A percentile compares a stretch with the other conserved stretches of the same genome.
Evolutionary conservation across 2,888 invertebrate genomes (phyloP).

Genomic region (Crioceris asparagi): DNA sequence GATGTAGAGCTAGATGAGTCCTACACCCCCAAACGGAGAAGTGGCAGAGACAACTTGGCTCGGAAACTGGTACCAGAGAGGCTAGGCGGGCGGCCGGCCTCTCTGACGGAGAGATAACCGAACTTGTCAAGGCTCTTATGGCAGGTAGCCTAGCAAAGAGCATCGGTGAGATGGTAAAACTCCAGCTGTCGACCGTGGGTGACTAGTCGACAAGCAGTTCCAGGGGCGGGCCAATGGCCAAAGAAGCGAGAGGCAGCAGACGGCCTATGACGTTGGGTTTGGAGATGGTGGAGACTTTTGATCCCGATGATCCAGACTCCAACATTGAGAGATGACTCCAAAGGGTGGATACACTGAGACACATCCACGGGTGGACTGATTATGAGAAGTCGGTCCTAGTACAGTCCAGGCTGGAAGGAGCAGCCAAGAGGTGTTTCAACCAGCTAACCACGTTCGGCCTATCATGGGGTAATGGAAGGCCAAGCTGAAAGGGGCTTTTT

Average conservation of each 20-base stretch:
- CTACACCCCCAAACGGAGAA: too few relatives aligned
- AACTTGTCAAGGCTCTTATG: too few relatives aligned
- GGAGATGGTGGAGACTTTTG: not conserved
- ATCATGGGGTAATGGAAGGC: not conserved
- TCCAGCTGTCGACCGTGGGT: too few relatives aligned
- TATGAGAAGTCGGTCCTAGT: not conserved
- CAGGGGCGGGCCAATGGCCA: not conserved
- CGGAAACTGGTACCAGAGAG: too few relatives aligned
- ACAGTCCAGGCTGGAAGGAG: not conserved
- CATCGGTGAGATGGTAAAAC: too few relatives aligned
- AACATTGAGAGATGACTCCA: not conserved
- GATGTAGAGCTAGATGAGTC: too few relatives aligned
- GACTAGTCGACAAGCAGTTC: too few relatives aligned
- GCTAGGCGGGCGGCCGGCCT: too few relatives aligned
- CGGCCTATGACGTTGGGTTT: not conserved
- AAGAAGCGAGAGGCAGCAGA: not conserved
- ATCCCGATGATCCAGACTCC: not conserved
- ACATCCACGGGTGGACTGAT: not conserved
- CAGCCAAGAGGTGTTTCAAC: not conserved
- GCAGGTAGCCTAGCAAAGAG: too few relatives aligned
- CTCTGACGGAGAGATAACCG: too few relatives aligned
- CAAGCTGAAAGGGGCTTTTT: not conserved
- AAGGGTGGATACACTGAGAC: not conserved
- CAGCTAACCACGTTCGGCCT: not conserved
- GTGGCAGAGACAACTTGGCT: too few relatives aligned